phyloP scores from a whole-genome alignment of 2,797 vertebrate species.

The Monodelphis domestica region DNA sequence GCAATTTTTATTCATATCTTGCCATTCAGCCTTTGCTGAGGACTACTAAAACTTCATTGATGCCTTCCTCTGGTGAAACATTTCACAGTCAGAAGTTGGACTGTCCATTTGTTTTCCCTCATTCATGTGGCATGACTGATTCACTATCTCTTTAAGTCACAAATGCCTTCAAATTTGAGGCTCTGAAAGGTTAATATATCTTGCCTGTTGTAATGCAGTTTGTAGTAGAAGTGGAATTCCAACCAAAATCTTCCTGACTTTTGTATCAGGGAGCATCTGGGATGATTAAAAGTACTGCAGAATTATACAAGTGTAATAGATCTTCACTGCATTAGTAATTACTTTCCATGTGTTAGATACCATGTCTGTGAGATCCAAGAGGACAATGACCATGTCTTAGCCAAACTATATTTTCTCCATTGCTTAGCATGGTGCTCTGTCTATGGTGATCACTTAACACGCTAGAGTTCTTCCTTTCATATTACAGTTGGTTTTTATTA shows the following conservation, averaged over 20 bases:
- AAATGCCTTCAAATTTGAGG: not conserved
- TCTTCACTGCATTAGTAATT: not conserved
- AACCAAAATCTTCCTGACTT: not conserved
- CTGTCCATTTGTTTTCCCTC: not conserved
- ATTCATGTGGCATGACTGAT: not conserved
- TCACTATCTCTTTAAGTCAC: not conserved
- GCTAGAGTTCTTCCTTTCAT: too few relatives aligned
- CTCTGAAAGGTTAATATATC: not conserved
- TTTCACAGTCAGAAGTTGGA: not conserved
- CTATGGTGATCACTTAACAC: too few relatives aligned
- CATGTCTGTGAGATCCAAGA: not conserved
- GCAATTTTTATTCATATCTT: not conserved
- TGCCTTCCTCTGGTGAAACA: not conserved
- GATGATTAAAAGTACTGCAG: not conserved
- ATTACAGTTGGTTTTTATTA: too few relatives aligned
- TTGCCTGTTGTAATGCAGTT: not conserved
- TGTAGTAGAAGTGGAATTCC: not conserved
- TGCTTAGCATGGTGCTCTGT: too few relatives aligned
- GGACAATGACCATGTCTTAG: not conserved
- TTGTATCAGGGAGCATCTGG: not conserved
- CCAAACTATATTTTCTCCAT: too few relatives aligned
- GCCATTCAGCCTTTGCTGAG: not conserved
- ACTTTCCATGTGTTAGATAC: not conserved
- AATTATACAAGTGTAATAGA: not conserved
- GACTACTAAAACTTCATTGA: not conserved